Evolutionary conservation across 2,113 vertebrate species (phyloP), one percentile per base, ranked within the genome.

Genomic region (Mus musculus): DNA sequence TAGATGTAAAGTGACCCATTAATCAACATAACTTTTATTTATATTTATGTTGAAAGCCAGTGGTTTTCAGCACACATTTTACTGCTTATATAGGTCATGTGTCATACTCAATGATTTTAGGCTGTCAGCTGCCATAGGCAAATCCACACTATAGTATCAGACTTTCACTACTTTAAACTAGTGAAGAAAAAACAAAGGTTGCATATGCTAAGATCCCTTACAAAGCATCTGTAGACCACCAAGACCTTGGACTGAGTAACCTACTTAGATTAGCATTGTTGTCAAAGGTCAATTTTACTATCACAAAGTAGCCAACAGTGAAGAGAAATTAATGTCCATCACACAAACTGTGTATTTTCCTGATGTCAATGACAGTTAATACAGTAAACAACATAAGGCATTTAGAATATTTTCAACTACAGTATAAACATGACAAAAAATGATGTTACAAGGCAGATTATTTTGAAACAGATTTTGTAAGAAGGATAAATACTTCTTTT

Each of bases 171-270:
- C 71, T 76, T 42, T 46, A 77, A 61, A 93, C 36, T 89, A 96
- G 3, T 96, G 93, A 96, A 95, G 97, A 93, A 96, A 97, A 97
- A 98, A 98, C 94, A 98, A 98, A 98, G 97, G 97, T 81, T 92
- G 92, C 95, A 90, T 69, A 98, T 96, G 98, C 92, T 95, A 97
- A 95, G 97, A 91, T 96, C 98, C 97, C 97, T 98, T 98, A 98
- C 95, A 97, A 98, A 98, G 97, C 98, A 99, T 98, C 91, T 98
- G 96, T 96, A 98, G 98, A 98, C 98, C 97, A 98, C 97, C 96
- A 93, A 98, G 98, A 99, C 98, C 99, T 75, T 98, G 98, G 98
- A 98, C 98, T 98, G 98, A 98, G 95, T 99, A 99, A 99, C 98
- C 98, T 98, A 99, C 97, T 99, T 99, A 99, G 98, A 98, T 99